These are phyloP conservation scores for Eubucco bourcierii DNA, from an alignment of 2,113 vertebrate species.

Conservation along the genomic window DNA sequence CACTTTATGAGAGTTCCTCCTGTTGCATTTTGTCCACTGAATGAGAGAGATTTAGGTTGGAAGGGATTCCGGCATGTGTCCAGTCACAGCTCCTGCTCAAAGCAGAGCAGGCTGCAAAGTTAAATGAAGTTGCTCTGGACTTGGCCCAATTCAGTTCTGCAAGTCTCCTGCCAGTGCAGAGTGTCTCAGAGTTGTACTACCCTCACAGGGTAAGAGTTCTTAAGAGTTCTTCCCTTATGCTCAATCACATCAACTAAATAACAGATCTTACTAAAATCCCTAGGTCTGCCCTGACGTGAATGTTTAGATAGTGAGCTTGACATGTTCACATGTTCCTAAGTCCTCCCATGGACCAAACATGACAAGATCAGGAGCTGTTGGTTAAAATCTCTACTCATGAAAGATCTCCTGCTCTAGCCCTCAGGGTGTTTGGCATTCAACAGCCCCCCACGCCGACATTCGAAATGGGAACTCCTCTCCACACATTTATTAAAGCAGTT, in stretches of 20 bases:
- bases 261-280: neutral
- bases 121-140: neutral
- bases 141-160: neutral
- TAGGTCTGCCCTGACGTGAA: neutral
- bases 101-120: neutral
- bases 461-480: neutral
- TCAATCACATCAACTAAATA: neutral
- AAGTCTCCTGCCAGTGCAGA: neutral
- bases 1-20: neutral
- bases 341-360: fast-evolving
- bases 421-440: neutral
- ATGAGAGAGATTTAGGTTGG: neutral
- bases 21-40: neutral
- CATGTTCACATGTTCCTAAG: neutral
- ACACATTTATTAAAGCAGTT: neutral
- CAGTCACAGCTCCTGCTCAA: neutral
- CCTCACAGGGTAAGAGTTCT: neutral
- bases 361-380: neutral
- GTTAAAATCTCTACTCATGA: neutral
- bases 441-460: neutral
- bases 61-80: neutral
- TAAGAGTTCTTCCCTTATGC: neutral
- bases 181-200: neutral
- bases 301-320: neutral
- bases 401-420: neutral